These are phyloP conservation scores for Orchestes rusci DNA, from an alignment of 2,888 invertebrate species.

Conservation along the genomic window DNA sequence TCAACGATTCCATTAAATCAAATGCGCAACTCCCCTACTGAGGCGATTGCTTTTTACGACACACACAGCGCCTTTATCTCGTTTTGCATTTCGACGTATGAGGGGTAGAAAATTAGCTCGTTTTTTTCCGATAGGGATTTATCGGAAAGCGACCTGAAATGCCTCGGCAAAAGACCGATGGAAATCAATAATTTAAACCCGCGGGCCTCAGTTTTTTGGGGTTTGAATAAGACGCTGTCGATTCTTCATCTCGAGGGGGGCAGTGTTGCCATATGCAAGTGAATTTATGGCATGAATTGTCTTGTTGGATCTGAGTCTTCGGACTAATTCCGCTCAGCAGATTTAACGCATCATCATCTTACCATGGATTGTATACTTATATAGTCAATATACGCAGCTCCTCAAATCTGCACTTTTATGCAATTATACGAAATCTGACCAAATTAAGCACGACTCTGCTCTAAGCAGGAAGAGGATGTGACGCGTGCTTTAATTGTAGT, in stretches of 20 bases:
- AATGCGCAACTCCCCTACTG: background rate
- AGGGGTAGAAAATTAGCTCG: constrained; percentile 20
- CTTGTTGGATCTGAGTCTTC: too few relatives aligned
- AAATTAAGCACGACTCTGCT: constrained; percentile 35
- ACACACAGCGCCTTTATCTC: constrained; percentile 10
- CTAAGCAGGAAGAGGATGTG: constrained; percentile 44
- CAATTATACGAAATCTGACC: constrained; percentile 33
- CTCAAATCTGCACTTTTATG: background rate
- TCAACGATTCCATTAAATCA: too few relatives aligned
- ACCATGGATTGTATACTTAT: too few relatives aligned
- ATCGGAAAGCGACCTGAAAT: constrained; percentile 15
- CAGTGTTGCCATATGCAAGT: constrained; percentile 13
- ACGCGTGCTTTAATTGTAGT: constrained; percentile 42
- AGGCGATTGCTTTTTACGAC: constrained; percentile 1
- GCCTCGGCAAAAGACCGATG: constrained; percentile 10
- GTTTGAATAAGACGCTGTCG: constrained; percentile 11
- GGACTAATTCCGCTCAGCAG: too few relatives aligned
- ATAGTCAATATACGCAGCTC: background rate
- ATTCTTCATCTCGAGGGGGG: constrained; percentile 11
- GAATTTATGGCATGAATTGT: too few relatives aligned
- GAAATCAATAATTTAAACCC: constrained; percentile 25
- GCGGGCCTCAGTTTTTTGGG: constrained; percentile 18
- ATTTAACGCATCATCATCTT: too few relatives aligned
- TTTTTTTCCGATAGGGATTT: constrained; percentile 15
- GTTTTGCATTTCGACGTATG: constrained; percentile 16